Evolutionary conservation across 1,140 invertebrate species (phyloP).

Genomic region (Bombus picipes): DNA sequence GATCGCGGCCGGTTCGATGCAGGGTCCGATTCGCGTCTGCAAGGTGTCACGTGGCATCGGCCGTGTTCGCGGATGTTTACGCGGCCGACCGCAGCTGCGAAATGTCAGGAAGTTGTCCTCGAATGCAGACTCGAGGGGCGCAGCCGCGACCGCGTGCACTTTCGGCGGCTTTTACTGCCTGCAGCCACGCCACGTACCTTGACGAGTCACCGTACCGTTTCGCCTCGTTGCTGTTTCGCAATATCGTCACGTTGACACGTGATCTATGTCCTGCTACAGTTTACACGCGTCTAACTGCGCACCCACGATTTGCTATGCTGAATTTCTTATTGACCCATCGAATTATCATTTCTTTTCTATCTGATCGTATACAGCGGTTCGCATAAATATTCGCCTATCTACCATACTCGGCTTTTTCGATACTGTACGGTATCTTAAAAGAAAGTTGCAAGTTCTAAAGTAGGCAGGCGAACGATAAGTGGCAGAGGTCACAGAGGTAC

Average conservation of each 20-base stretch:
- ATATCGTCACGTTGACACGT: background rate
- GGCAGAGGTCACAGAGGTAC: no score
- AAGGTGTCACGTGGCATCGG: slow-evolving; percentile 25
- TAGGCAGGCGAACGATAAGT: no score
- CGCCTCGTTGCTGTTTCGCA: slow-evolving; percentile 2
- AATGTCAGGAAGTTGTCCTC: slow-evolving; percentile 45
- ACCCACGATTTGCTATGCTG: no score
- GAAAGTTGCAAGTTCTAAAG: no score
- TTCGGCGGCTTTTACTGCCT: slow-evolving; percentile 23
- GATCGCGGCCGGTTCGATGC: no score
- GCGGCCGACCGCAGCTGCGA: slow-evolving; percentile 33
- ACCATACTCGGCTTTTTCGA: no score
- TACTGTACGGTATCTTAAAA: no score
- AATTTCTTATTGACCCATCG: background rate
- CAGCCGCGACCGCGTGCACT: slow-evolving; percentile 16
- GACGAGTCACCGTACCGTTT: background rate
- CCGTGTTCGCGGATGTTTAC: slow-evolving; percentile 32
- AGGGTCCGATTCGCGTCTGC: background rate
- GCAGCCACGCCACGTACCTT: background rate
- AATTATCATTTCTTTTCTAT: background rate
- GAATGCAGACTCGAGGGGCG: slow-evolving; percentile 8
- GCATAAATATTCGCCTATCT: background rate
- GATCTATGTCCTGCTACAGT: background rate
- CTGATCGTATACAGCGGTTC: no score
- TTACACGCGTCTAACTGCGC: no score